These are phyloP conservation scores for Scaptomyza pallida DNA, from an alignment of 1,140 invertebrate genomes.

Conservation along the genomic window DNA sequence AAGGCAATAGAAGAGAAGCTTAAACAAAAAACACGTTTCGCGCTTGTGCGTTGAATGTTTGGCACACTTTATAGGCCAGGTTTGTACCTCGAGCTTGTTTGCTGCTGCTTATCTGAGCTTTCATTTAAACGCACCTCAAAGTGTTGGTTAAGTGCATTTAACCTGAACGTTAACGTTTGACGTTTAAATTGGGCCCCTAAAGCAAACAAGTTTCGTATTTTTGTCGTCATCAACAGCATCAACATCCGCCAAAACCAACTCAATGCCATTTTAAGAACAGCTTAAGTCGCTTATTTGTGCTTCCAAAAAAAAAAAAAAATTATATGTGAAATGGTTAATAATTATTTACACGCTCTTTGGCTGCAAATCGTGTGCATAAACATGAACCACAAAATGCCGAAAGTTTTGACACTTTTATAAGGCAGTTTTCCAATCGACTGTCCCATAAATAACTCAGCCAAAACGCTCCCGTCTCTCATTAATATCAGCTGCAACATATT, in stretches of 20 bases:
- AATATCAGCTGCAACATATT: conserved; percentile 55
- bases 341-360: conserved; percentile 70
- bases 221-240: conserved; percentile 44
- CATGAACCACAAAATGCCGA: conserved; percentile 51
- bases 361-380: conserved; percentile 68
- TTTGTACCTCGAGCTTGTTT: background rate
- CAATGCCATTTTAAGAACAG: conserved; percentile 30
- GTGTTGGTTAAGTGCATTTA: conserved; percentile 81
- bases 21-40: conserved; percentile 54
- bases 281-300: conserved; percentile 29
- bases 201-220: conserved; percentile 58
- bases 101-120: conserved; percentile 66
- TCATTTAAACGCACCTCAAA: conserved; percentile 77
- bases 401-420: conserved; percentile 81
- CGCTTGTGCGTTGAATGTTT: conserved; percentile 18
- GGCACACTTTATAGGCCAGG: conserved; percentile 50
- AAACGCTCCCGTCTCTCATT: conserved; percentile 69
- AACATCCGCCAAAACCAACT: conserved; percentile 32
- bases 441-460: conserved; percentile 75
- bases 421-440: conserved; percentile 72
- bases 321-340: conserved; percentile 43
- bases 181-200: conserved; percentile 71
- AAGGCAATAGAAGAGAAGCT: conserved; percentile 14
- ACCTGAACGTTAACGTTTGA: conserved; percentile 77
- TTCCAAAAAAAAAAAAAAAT: background rate